Percentiles rank a stretch among this genome's conserved stretches.
Evolutionary conservation across 1,140 invertebrate genomes (phyloP).

Genomic region (Ostrea edulis): DNA sequence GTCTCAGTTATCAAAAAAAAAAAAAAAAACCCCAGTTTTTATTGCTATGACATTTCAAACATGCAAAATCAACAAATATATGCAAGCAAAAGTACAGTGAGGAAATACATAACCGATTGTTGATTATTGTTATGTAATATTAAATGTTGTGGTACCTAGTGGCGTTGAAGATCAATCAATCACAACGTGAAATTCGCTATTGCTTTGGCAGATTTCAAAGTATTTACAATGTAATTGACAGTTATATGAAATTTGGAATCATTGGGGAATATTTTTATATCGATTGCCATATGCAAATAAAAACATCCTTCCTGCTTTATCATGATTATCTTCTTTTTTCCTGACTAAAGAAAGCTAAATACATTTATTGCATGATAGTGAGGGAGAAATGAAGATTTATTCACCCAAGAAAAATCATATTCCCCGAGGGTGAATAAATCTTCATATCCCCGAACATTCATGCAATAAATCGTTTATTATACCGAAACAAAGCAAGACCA

Average conservation of each 20-base stretch:
- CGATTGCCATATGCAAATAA: background rate
- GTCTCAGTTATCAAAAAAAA: too few species aligned
- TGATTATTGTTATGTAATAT: background rate
- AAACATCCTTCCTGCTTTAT: background rate
- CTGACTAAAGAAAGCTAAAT: background rate
- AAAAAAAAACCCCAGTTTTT: too few species aligned
- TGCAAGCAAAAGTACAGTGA: background rate
- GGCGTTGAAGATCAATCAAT: slow-evolving; percentile 9
- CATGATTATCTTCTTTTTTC: background rate
- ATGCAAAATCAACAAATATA: background rate
- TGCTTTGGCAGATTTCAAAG: background rate
- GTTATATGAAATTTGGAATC: background rate
- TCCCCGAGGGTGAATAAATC: too few species aligned
- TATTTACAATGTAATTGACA: background rate
- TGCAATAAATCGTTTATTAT: too few species aligned
- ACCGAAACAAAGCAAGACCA: too few species aligned
- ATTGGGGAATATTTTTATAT: background rate
- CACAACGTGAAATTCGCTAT: background rate
- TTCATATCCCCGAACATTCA: too few species aligned
- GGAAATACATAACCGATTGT: background rate
- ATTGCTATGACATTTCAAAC: background rate
- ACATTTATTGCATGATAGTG: too few species aligned
- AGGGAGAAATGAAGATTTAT: too few species aligned
- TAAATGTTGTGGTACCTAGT: background rate
- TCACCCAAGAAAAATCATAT: too few species aligned